phyloP scores from a whole-genome alignment of 2,797 vertebrate species.

The Pampus argenteus region DNA sequence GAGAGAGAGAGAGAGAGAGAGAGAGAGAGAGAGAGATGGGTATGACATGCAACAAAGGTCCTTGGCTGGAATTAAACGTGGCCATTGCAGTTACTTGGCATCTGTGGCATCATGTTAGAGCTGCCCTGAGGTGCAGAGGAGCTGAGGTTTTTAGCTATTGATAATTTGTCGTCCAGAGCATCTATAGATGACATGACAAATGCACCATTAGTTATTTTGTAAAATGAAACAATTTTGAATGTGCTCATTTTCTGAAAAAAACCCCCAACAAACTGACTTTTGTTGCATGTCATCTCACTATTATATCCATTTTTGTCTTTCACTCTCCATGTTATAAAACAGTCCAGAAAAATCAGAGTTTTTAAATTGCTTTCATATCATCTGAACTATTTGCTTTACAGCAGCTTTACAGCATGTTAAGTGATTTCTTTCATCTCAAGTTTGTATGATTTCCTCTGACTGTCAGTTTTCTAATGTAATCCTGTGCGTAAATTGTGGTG shows the following conservation, averaged over 20 bases:
- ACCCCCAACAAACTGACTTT: slow-evolving; percentile 1
- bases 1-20: too few relatives aligned
- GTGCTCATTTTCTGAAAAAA: not conserved
- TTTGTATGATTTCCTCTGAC: not conserved
- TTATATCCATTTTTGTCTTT: not conserved
- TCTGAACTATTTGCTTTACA: not conserved
- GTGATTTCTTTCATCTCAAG: not conserved
- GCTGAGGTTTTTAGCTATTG: slow-evolving; percentile 34
- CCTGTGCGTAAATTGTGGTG: not conserved
- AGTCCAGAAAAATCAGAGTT: not conserved
- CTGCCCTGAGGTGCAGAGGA: slow-evolving; percentile 38
- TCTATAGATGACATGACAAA: slow-evolving; percentile 20
- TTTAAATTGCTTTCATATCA: slow-evolving; percentile 2
- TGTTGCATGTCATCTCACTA: not conserved
- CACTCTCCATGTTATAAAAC: not conserved
- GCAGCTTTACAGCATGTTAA: not conserved
- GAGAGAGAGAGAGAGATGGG: too few relatives aligned
- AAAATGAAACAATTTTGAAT: not conserved
- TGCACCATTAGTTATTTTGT: not conserved
- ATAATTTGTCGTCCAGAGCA: slow-evolving; percentile 9
- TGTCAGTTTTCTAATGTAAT: slow-evolving; percentile 6
- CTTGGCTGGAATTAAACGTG: too few relatives aligned
- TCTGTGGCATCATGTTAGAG: too few relatives aligned
- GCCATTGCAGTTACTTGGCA: too few relatives aligned
- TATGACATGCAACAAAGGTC: too few relatives aligned